Evolutionary conservation across 2,797 vertebrate species (phyloP).

Genomic region (Chromis chromis): DNA sequence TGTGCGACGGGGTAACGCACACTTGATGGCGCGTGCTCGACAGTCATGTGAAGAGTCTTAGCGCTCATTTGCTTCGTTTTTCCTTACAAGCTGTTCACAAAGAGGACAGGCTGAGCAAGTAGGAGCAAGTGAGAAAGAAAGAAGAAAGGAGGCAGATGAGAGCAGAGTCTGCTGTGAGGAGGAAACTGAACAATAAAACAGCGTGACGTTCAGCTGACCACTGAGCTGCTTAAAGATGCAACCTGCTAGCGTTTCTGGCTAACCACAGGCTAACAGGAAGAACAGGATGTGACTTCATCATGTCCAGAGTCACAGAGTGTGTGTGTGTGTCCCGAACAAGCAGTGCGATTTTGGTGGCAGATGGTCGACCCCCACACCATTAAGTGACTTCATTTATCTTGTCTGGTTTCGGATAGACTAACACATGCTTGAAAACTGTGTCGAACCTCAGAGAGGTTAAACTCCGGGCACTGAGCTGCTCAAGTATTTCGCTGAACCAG

Average conservation of each 20-base stretch:
- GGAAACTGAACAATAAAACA: conserved; percentile 19
- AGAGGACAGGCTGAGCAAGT: conserved; percentile 12
- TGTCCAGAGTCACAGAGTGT: conserved; percentile 24
- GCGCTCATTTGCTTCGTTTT: conserved; percentile 51
- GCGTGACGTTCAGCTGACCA: conserved; percentile 32
- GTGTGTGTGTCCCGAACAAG: neutral
- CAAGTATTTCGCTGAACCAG: conserved; percentile 42
- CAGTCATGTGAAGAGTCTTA: conserved; percentile 77
- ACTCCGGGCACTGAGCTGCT: conserved; percentile 19
- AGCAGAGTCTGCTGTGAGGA: conserved; percentile 1
- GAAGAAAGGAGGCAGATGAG: neutral
- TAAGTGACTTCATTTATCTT: conserved; percentile 53
- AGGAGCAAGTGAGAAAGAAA: neutral
- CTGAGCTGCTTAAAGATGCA: conserved; percentile 35
- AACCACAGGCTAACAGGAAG: conserved; percentile 39
- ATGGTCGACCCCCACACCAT: conserved; percentile 45
- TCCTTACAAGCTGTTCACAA: conserved; percentile 50
- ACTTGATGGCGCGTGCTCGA: conserved; percentile 13
- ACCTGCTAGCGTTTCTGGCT: conserved; percentile 35
- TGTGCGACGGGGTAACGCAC: conserved; percentile 7
- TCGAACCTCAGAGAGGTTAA: conserved; percentile 42
- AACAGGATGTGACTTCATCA: conserved; percentile 50
- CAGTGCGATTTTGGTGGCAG: conserved; percentile 42
- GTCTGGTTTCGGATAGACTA: conserved; percentile 26
- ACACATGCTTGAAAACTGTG: conserved; percentile 26